These are phyloP conservation scores for Lagorchestes hirsutus DNA, from an alignment of 2,797 vertebrate genomes.

Conservation along the genomic window DNA sequence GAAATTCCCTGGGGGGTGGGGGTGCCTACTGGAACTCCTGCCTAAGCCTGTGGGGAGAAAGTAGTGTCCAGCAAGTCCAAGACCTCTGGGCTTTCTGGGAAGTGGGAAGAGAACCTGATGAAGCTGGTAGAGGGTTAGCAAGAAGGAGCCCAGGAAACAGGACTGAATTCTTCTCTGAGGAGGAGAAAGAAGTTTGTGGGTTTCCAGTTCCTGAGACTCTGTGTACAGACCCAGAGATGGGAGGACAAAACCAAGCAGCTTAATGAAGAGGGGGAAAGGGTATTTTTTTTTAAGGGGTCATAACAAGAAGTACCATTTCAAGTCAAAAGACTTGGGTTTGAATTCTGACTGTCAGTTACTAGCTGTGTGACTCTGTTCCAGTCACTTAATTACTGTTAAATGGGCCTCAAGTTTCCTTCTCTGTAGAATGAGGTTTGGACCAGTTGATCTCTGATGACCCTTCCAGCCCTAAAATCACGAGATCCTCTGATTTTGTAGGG, in stretches of 20 bases:
- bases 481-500: neutral
- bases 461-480: neutral
- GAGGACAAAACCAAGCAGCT: neutral
- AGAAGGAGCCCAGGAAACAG: conserved; percentile 15
- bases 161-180: neutral
- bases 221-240: neutral
- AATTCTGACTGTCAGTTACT: neutral
- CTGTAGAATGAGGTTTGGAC: neutral
- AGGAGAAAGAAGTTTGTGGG: neutral
- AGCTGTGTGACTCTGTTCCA: neutral
- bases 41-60: neutral
- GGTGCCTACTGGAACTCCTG: neutral
- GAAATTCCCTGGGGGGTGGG: neutral
- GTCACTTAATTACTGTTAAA: neutral
- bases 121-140: neutral
- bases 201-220: neutral
- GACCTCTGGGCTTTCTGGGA: neutral
- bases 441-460: neutral
- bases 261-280: neutral
- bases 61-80: neutral
- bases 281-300: neutral
- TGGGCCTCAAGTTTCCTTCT: neutral
- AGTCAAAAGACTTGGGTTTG: neutral
- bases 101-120: neutral
- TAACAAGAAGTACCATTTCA: neutral